Percentiles rank a stretch among this genome's conserved stretches.
These are phyloP conservation scores for Stenchaetothrips biformis DNA, from an alignment of 2,888 invertebrate genomes.

Conservation along the genomic window DNA sequence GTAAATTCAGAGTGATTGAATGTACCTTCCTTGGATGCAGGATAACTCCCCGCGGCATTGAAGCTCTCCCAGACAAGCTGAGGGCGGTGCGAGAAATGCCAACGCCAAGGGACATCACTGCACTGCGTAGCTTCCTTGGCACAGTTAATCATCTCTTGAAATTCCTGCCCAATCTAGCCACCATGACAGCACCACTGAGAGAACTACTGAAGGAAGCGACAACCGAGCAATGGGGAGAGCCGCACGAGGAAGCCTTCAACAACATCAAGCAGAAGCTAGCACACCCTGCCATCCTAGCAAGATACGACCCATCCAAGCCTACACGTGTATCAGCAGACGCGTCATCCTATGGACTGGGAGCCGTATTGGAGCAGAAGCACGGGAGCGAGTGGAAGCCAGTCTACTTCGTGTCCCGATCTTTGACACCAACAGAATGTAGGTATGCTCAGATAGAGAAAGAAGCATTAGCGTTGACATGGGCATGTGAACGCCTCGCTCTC, in stretches of 20 bases:
- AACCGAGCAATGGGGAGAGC: too few species aligned
- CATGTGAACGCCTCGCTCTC: conserved; percentile 42
- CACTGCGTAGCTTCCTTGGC: too few species aligned
- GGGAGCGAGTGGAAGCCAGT: conserved; percentile 29
- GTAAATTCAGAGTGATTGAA: conserved; percentile 23
- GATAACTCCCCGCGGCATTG: too few species aligned
- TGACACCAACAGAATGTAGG: conserved; percentile 28
- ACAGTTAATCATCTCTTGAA: too few species aligned
- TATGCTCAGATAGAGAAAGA: conserved; percentile 38
- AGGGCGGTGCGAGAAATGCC: too few species aligned
- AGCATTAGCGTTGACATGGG: conserved; percentile 41
- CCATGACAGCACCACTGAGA: too few species aligned
- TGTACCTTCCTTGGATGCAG: conserved; percentile 20
- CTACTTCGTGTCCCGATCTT: conserved; percentile 29
- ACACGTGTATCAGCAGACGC: conserved; percentile 39
- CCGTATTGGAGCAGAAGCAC: conserved; percentile 39
- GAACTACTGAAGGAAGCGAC: too few species aligned
- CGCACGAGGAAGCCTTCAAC: too few species aligned
- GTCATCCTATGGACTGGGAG: conserved; percentile 37
- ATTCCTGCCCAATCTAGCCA: too few species aligned
- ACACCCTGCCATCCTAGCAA: too few species aligned
- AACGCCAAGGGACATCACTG: conserved; percentile 30
- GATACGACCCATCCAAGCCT: conserved; percentile 34
- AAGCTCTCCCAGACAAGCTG: too few species aligned
- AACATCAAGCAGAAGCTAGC: too few species aligned